These are phyloP conservation scores for Rhopalosiphum nymphaeae DNA, from an alignment of 2,888 invertebrate species.

Conservation along the genomic window DNA sequence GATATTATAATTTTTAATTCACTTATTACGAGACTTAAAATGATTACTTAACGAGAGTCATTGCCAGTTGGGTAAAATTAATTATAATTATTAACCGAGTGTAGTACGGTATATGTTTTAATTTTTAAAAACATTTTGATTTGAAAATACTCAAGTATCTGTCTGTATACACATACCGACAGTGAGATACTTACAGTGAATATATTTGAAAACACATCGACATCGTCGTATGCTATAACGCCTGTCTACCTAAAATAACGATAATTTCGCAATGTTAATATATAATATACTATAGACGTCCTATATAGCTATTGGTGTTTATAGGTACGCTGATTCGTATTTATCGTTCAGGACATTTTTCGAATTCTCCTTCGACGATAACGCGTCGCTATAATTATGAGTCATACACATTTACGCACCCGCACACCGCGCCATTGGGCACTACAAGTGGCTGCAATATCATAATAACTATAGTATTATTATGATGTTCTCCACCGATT, in stretches of 20 bases:
- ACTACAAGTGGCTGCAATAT: neutral
- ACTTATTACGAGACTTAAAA: neutral
- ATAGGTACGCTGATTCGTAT: neutral
- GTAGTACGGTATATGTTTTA: neutral
- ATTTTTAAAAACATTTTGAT: neutral
- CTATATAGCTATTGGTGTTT: neutral
- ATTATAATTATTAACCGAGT: neutral
- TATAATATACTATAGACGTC: neutral
- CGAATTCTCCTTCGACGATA: slow-evolving; percentile 9
- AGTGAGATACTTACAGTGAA: neutral
- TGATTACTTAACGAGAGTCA: neutral
- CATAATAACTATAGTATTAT: neutral
- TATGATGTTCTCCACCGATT: neutral
- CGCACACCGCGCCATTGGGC: neutral
- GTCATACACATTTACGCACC: neutral
- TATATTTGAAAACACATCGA: neutral
- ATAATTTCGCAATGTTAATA: neutral
- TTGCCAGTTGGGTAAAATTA: neutral
- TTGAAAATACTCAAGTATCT: neutral
- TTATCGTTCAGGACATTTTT: slow-evolving; percentile 36
- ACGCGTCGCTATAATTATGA: neutral
- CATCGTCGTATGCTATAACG: neutral
- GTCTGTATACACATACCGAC: neutral
- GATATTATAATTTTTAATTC: neutral
- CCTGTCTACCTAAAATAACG: neutral